phyloP scores from a whole-genome alignment of 2,888 invertebrate species.

The Drosophila longiperda region DNA sequence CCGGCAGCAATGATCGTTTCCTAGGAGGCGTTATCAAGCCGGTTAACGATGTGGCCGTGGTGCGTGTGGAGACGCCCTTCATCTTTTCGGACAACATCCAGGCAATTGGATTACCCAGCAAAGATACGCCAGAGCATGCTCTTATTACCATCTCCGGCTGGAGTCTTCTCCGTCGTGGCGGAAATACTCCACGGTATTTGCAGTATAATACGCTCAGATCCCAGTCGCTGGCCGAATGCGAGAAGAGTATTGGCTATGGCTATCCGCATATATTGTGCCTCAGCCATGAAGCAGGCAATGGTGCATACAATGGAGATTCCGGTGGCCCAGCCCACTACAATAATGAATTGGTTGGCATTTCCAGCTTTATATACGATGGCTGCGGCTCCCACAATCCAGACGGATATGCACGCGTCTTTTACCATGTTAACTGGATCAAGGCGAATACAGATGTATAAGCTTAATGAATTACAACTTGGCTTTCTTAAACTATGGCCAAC shows the following conservation, averaged over 20 bases:
- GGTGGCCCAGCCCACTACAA: conserved; percentile 80
- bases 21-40: conserved; percentile 71
- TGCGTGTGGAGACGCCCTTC: conserved; percentile 65
- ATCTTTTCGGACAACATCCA: conserved; percentile 65
- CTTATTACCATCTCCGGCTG: conserved; percentile 78
- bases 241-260: conserved; percentile 49
- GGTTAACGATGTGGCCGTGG: conserved; percentile 79
- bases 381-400: conserved; percentile 78
- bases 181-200: conserved; percentile 69
- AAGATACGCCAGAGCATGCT: conserved; percentile 57
- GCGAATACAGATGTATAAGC: conserved; percentile 38
- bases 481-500: background rate
- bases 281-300: conserved; percentile 63
- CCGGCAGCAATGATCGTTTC: conserved; percentile 74
- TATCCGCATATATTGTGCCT: conserved; percentile 73
- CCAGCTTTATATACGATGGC: conserved; percentile 66
- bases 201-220: conserved; percentile 72
- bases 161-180: conserved; percentile 65
- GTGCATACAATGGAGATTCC: conserved; percentile 81
- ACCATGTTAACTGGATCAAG: conserved; percentile 75
- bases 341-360: conserved; percentile 75
- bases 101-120: conserved; percentile 70
- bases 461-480: background rate
- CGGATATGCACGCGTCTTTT: conserved; percentile 79
- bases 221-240: conserved; percentile 33